Conservation (phyloP, 2,888 invertebrate genomes). For the Drosophila neutralis region DNA sequence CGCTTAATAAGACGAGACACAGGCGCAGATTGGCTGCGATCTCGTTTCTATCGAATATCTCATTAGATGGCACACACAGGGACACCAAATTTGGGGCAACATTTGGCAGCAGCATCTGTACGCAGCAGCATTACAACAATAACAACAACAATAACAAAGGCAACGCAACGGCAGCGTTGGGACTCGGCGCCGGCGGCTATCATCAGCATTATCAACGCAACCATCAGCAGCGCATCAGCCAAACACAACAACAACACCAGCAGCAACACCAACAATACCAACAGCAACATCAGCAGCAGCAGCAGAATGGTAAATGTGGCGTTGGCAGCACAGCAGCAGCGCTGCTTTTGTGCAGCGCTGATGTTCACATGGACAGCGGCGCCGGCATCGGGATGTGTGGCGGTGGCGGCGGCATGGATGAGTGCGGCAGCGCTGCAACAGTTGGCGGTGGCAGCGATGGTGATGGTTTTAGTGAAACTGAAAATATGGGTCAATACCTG, state of each 20-base stretch:
- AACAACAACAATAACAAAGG: slow-evolving; percentile 40
- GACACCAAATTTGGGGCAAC: slow-evolving; percentile 88
- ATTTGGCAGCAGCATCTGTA: slow-evolving; percentile 84
- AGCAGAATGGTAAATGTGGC: slow-evolving; percentile 73
- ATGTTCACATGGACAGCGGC: slow-evolving; percentile 70
- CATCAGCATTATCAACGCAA: slow-evolving; percentile 74
- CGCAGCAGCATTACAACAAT: slow-evolving; percentile 60
- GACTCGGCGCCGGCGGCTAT: slow-evolving; percentile 75
- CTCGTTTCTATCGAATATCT: slow-evolving; percentile 97
- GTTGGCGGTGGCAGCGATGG: slow-evolving; percentile 82
- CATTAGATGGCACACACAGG: slow-evolving; percentile 94
- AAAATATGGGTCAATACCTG: slow-evolving; percentile 85
- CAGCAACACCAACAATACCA: slow-evolving; percentile 61
- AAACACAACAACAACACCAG: slow-evolving; percentile 62
- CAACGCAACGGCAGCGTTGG: slow-evolving; percentile 72
- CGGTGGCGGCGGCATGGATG: slow-evolving; percentile 73
- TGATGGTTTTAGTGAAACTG: slow-evolving; percentile 85
- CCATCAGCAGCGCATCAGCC: slow-evolving; percentile 58
- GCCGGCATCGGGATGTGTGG: slow-evolving; percentile 49
- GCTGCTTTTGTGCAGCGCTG: slow-evolving; percentile 66
- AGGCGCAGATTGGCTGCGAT: slow-evolving; percentile 95
- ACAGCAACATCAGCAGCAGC: slow-evolving; percentile 54
- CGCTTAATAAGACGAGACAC: slow-evolving; percentile 87
- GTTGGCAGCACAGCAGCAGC: slow-evolving; percentile 49
- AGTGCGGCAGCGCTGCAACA: slow-evolving; percentile 80